Evolutionary conservation across 2,888 invertebrate genomes (phyloP), one percentile per base, ranked within the genome.

Genomic region (Drosophila neotestacea): DNA sequence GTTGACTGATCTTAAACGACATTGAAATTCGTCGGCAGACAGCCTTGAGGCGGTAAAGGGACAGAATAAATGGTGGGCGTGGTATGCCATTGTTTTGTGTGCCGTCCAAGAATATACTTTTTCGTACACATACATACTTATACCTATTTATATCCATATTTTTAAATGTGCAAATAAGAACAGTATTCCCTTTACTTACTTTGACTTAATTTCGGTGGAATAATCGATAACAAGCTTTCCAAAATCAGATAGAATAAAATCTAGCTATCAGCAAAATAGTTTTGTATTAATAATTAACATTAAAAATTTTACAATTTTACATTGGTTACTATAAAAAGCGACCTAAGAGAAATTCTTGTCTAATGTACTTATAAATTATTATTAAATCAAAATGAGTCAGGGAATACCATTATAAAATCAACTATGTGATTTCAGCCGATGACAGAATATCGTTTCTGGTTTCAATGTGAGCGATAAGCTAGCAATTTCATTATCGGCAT

Each of bases 1-100:
- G 32, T 32, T 6, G 32, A 32, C 32, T 32, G 32, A 32, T 32
- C 32, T 32, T 6, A 32, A 7, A 6, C 6, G 32, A 32, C 32
- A 32, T 32, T 32, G 6, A 38, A n/a, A 55, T 56, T 56, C 16
- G 46, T 41, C 36, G 6, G 13, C 7, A n/a, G 48, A 60, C 11
- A 46, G 42, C 54, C 48, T 59, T 52, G 61, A 28, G n/a, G 22
- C 11, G 36, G 38, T 13, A 22, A 42, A 41, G 59, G 34, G 9
- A 50, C 5, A 34, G 28, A 28, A 46, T 16, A 36, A 4, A 16
- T 16, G 38, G 54, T 61, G 70, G 76, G 73, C 70, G 73, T 75
- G 54, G 62, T 69, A 46, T 70, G 63, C 32, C 39, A 32, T 32
- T 32, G 32, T 6, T 32, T 32, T 32, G 6, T 7, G 6, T 32